Base-by-base conservation (phyloP, 2,797 vertebrate species). In the Naso thynnoides region DNA sequence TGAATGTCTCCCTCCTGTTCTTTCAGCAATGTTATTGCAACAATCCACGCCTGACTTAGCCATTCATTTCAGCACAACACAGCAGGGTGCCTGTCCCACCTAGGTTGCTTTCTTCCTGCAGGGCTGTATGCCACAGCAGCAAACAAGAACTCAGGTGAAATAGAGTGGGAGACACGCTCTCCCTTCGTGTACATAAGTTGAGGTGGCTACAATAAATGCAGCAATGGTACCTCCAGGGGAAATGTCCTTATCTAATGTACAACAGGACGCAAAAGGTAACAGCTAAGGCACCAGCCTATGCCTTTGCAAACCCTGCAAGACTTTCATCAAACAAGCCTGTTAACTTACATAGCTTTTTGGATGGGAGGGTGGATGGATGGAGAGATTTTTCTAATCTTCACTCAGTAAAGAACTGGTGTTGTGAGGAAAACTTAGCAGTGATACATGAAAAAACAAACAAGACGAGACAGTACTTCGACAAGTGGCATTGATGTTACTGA, bases 401-500 rank as follows among this genome's bases (percentile, higher is more conserved):
- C 62, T 79, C 58, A 75, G 86, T 74, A 73, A 84, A 84, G 58
- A 77, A 63, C 71, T 79, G 68, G 57, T 83, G 71, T 77, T 73
- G 67, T 75, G 75, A 88, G 59, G 60, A 79, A 83, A 85, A 67
- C 50, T 6, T 56, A 41, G 53, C 54, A 53, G 59, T 57, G 60
- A 81, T 67, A 49, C 26, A 76, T 47, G 53, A 55, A 85, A 71
- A 69, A 39, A 74, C 33, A 73, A 64, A 71, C 19, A 73, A 75
- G 70, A 79, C 24, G 58, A 84, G 71, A 82, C 73, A 72, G 55
- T 73, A 76, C 56, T 85, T 89, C 74, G 58, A 88, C 74, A 90
- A 90, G 86, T 91, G 90, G 88, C 85, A 88, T 82, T 48, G 41
- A 86, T 89, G 86, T 91, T 91, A 86, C 89, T 93, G 93, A 91